Conservation (phyloP, 1,140 invertebrate genomes). For the Hestina assimilis region DNA sequence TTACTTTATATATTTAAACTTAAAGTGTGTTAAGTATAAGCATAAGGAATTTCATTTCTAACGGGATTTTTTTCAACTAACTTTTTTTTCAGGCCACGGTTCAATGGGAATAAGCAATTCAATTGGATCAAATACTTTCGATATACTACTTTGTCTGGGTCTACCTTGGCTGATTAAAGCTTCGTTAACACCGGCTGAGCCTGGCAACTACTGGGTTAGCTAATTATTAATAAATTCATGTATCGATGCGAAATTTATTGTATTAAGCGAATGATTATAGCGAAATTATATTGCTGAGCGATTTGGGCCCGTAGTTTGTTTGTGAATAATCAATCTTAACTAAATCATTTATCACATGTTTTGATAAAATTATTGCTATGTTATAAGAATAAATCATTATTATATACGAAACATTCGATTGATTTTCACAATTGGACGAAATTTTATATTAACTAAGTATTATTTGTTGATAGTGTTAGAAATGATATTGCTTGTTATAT, state of each 20-base stretch:
- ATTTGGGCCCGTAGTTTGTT: constrained; percentile 29
- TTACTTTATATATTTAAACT: too few species aligned
- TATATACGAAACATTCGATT: not conserved
- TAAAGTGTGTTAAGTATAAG: too few species aligned
- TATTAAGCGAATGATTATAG: constrained; percentile 13
- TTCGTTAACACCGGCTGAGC: constrained; percentile 85
- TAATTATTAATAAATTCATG: constrained; percentile 20
- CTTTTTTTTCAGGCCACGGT: constrained; percentile 83
- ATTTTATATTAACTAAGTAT: not conserved
- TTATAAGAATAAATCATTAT: too few species aligned
- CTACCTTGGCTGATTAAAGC: constrained; percentile 92
- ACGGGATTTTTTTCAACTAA: not conserved
- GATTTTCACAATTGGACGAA: constrained; percentile 22
- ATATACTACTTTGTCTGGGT: constrained; percentile 91
- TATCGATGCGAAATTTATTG: constrained; percentile 12
- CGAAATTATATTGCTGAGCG: constrained; percentile 20
- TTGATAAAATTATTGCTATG: not conserved
- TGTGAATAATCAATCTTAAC: constrained; percentile 20
- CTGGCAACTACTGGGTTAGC: constrained; percentile 85
- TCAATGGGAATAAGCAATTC: constrained; percentile 95
- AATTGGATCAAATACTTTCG: constrained; percentile 94
- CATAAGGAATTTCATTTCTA: too few species aligned
- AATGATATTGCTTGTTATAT: too few species aligned
- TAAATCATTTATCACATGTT: not conserved
- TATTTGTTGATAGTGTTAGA: constrained; percentile 4